Evolutionary conservation across 2,113 vertebrate genomes (phyloP).

Genomic region (Muscicapa adusta): DNA sequence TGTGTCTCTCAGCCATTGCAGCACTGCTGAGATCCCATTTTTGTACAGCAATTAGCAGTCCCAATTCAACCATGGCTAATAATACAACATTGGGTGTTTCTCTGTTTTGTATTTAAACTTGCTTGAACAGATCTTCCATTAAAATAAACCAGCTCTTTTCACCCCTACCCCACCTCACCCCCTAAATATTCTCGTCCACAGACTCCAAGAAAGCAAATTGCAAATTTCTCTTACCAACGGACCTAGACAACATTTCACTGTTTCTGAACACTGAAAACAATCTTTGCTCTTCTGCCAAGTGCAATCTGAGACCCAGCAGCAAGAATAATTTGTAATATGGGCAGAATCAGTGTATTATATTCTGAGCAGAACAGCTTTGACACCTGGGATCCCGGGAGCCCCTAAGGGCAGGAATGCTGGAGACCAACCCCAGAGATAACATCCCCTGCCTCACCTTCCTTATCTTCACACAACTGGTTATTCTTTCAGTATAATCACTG

Average conservation of each 20-base stretch:
- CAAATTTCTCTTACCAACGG: neutral
- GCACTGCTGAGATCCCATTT: accelerated
- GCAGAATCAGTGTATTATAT: neutral
- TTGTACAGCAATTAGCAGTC: neutral
- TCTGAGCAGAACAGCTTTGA: neutral
- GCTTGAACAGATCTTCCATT: accelerated
- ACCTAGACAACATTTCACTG: neutral
- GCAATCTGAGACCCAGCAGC: neutral
- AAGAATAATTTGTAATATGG: neutral
- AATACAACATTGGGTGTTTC: neutral
- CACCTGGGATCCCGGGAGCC: accelerated
- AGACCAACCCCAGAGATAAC: neutral
- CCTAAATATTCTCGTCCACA: neutral
- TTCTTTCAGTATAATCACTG: neutral
- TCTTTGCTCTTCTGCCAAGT: neutral
- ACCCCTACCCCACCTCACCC: neutral
- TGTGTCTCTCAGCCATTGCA: accelerated
- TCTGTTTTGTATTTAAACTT: neutral
- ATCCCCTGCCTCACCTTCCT: neutral
- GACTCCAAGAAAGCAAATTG: accelerated
- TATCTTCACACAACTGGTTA: too few species aligned
- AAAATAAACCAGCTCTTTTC: neutral
- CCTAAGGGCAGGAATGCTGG: neutral
- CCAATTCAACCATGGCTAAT: neutral
- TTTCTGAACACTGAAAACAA: neutral